These are phyloP conservation scores for Nematolebias whitei DNA, from an alignment of 2,113 vertebrate species.

Conservation along the genomic window DNA sequence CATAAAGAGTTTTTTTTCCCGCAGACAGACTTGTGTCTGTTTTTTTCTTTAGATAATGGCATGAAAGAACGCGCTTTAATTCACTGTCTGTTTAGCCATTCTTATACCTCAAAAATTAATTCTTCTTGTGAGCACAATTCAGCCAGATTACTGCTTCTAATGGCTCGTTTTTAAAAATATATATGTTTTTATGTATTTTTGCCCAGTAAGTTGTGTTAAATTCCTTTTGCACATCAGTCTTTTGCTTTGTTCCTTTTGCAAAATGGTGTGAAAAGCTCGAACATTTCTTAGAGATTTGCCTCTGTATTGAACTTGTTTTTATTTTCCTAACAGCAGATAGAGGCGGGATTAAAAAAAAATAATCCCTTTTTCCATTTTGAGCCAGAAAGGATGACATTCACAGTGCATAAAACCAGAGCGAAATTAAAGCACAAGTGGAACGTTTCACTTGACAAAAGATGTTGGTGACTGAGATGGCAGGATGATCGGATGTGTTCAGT, in stretches of 20 bases:
- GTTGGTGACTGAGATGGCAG: background rate
- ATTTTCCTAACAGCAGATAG: too few species aligned
- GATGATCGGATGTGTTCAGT: background rate
- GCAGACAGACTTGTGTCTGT: slow-evolving; percentile 51
- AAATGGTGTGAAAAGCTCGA: slow-evolving; percentile 37
- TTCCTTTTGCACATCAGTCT: slow-evolving; percentile 40
- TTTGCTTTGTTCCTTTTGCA: slow-evolving; percentile 7
- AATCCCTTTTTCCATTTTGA: background rate
- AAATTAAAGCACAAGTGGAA: background rate
- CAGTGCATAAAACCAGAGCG: background rate
- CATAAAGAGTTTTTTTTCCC: slow-evolving; percentile 59
- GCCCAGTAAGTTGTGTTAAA: slow-evolving; percentile 28
- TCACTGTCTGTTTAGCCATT: slow-evolving; percentile 48
- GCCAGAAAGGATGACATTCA: slow-evolving; percentile 11
- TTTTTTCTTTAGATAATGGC: slow-evolving; percentile 65
- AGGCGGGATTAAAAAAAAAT: too few species aligned
- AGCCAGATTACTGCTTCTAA: slow-evolving; percentile 27
- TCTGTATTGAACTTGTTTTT: background rate
- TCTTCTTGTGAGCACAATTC: slow-evolving; percentile 45
- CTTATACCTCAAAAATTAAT: slow-evolving; percentile 37
- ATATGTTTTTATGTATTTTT: slow-evolving; percentile 41
- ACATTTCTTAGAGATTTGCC: slow-evolving; percentile 33
- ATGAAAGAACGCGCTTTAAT: slow-evolving; percentile 60
- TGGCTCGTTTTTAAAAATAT: slow-evolving; percentile 36
- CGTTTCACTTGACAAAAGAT: background rate